A percentile compares a stretch with the other conserved stretches of the same genome.
Conservation (phyloP, 2,797 vertebrate species). For the Helarctos malayanus region DNA sequence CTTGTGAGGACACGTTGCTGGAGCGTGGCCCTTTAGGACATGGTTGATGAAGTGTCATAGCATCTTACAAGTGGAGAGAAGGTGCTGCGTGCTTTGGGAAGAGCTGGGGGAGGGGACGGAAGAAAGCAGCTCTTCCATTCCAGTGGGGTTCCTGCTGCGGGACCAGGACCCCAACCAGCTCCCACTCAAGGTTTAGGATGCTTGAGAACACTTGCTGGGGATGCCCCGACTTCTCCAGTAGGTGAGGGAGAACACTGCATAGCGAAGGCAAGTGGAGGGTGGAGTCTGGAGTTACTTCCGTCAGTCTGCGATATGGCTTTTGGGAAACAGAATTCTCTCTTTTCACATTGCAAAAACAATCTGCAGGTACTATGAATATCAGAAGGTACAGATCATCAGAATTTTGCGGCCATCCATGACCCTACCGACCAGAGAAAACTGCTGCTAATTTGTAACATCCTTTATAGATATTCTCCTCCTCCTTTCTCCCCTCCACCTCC, state of each 20-base stretch:
- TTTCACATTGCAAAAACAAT: background rate
- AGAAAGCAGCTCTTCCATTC: background rate
- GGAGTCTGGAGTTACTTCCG: background rate
- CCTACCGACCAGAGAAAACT: background rate
- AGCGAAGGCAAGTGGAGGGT: background rate
- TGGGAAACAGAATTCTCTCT: background rate
- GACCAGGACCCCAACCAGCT: background rate
- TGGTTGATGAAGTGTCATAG: background rate
- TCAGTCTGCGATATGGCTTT: background rate
- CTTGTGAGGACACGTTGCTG: background rate
- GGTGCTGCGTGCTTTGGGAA: background rate
- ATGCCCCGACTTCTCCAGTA: background rate
- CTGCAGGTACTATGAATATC: background rate
- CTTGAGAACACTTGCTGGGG: no score
- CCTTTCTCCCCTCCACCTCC: rapidly evolving
- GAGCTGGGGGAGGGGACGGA: background rate
- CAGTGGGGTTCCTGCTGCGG: background rate
- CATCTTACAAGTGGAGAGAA: background rate
- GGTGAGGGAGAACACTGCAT: background rate
- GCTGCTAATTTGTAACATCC: background rate
- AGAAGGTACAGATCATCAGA: background rate
- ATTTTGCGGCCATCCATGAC: background rate
- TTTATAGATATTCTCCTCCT: background rate
- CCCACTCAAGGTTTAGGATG: background rate
- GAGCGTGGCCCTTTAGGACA: background rate